Evolutionary conservation across 1,140 invertebrate species (phyloP), one percentile per base, ranked within the genome.

Genomic region (Lamellibrachia luymesi): DNA sequence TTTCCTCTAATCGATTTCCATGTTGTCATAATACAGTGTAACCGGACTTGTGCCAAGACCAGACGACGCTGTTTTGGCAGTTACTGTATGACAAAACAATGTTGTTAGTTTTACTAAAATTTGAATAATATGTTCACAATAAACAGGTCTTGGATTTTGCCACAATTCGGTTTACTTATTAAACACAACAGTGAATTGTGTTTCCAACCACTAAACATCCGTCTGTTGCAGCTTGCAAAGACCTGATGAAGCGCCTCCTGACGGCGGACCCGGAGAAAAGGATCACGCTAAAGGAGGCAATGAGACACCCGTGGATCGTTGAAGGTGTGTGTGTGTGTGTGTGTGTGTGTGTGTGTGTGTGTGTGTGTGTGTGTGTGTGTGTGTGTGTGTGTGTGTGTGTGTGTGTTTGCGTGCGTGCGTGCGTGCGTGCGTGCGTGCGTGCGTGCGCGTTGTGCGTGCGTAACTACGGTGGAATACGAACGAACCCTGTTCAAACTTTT

Each of bases 231-330:
- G 95, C 95, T 51, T 95, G 96, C 91, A 93, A 94, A 93, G 95
- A 96, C 94, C 93, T 96, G 22, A 90, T 96, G 17, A 94, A 94
- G 90, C 95, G 94, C 50, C 95, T 96, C 22, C 94, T 96, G n/a
- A 95, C 94, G 2, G 94, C 96, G 0, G 95, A 96, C 89, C 95
- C 96, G 27, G 94, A 95, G 7, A 95, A 95, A 80, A 92, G 96
- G 91, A 94, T 96, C 13, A 94, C 95, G 0, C 93, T 96, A 8
- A 92, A 93, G 38, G 95, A 96, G 38, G 95, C 95, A 4, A 94
- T 96, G 93, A 93, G 94, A 90, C 96, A 96, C 94, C 94, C 95
- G 0, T 96, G 96, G 96, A 90, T 96, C 6, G 93, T 94, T 38
- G 94, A 95, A 95, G 38, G 92, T 92, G 92, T 4, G 91, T 91